Evolutionary conservation across 2,113 vertebrate genomes (phyloP), one percentile per base, ranked within the genome.

Genomic region (Pelecanoides urinatrix): DNA sequence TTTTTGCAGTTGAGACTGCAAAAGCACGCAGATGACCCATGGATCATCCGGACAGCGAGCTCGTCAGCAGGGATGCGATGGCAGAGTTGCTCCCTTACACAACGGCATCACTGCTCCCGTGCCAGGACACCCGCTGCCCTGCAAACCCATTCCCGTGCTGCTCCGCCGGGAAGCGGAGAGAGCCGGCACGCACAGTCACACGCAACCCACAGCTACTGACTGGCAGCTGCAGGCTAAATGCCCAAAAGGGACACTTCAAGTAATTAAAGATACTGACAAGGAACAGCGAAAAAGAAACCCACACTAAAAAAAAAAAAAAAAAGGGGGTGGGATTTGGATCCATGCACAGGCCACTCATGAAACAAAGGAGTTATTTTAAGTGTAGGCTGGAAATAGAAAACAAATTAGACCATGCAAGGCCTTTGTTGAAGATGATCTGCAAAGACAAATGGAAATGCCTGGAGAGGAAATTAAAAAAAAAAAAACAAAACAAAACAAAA

Each of bases 321-420:
- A 9, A 25, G 58, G 45, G 40, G 88, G 65, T 55, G 62, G 53
- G 91, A 79, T 94, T 80, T 92, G 94, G 80, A 96, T 87, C 84
- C 80, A n/a, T 10, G 66, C 84, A 73, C 22, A 58, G 92, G 89
- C 91, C 94, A 80, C 89, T 95, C 86, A 90, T 40, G 73, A 90
- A 95, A 96, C 92, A 95, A 95, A 92, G 59, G 92, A 92, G 92
- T 95, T 97, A 95, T 97, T 97, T 95, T 92, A 95, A 92, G 91
- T 21, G 66, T 18, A 50, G 87, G 87, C 92, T 97, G 81, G 92
- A 97, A 95, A 97, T 82, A 95, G 94, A 96, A 97, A 95, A 87
- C 92, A 92, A 97, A 95, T 94, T 91, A 92, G 92, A 95, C 84
- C 74, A 73, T 34, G 94, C 8, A 0, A 95, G 86, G 91, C 59